Conservation (phyloP, 2,888 invertebrate species). For the Caenorhabditis doughertyi region DNA sequence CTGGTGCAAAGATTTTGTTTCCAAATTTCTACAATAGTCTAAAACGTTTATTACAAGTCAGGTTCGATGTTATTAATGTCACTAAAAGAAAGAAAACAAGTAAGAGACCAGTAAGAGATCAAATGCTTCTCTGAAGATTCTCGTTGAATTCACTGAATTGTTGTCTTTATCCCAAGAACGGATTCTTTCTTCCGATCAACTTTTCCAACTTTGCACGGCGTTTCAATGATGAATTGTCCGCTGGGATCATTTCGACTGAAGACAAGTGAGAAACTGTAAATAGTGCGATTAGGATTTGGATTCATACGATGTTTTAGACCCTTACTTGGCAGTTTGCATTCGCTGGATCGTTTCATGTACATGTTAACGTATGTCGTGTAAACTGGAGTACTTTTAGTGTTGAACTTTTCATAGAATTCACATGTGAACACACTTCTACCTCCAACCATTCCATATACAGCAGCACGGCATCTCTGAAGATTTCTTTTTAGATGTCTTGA, state of each 20-base stretch:
- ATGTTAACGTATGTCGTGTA: conserved; percentile 80
- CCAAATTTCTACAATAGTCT: not conserved
- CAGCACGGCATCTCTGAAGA: conserved; percentile 79
- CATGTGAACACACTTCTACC: conserved; percentile 82
- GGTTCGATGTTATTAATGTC: conserved; percentile 10
- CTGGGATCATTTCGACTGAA: conserved; percentile 73
- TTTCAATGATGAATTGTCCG: conserved; percentile 74
- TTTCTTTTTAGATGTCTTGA: not conserved
- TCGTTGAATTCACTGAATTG: conserved; percentile 5
- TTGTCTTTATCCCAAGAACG: conserved; percentile 68
- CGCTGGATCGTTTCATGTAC: conserved; percentile 76
- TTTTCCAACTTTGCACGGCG: conserved; percentile 69
- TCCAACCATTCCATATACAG: conserved; percentile 81
- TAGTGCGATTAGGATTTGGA: not conserved
- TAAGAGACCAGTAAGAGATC: conserved; percentile 58
- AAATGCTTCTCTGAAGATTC: conserved; percentile 24
- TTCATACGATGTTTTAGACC: not conserved
- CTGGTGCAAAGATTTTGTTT: not conserved
- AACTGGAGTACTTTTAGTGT: conserved; percentile 72
- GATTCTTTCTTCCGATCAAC: conserved; percentile 66
- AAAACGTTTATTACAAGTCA: conserved; percentile 13
- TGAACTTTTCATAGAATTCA: conserved; percentile 78
- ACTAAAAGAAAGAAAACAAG: conserved; percentile 1
- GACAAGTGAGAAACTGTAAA: conserved; percentile 72
- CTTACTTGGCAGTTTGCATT: conserved; percentile 69